These are phyloP conservation scores for Hydrolagus colliei DNA, from an alignment of 2,797 vertebrate species.

Conservation along the genomic window DNA sequence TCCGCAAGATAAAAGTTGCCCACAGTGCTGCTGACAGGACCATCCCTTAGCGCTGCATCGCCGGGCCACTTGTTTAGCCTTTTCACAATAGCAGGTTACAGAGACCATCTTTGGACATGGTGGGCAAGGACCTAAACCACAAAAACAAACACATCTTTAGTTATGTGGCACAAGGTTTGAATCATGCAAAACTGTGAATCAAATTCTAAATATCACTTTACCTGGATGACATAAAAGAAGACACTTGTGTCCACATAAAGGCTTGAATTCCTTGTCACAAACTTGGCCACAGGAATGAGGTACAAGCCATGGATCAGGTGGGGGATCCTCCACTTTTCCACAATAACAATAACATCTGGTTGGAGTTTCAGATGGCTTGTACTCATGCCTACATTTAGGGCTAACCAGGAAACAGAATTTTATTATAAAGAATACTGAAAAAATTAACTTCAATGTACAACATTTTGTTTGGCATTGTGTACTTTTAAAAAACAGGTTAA, in stretches of 20 bases:
- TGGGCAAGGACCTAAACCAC: slow-evolving; percentile 77
- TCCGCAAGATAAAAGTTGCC: slow-evolving; percentile 63
- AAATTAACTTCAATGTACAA: background rate
- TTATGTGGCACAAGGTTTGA: slow-evolving; percentile 30
- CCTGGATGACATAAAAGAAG: slow-evolving; percentile 93
- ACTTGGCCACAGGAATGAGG: slow-evolving; percentile 91
- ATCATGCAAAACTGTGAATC: background rate
- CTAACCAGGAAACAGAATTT: slow-evolving; percentile 49
- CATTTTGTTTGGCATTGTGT: background rate
- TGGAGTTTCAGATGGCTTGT: slow-evolving; percentile 75
- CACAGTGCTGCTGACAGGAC: slow-evolving; percentile 70
- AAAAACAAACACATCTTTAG: slow-evolving; percentile 36
- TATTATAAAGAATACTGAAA: background rate
- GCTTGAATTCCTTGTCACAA: slow-evolving; percentile 78
- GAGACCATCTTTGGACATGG: slow-evolving; percentile 94
- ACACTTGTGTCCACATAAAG: slow-evolving; percentile 84
- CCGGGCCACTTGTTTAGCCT: slow-evolving; percentile 73
- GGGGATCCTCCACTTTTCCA: slow-evolving; percentile 83
- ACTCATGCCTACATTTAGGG: slow-evolving; percentile 89
- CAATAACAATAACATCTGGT: slow-evolving; percentile 84
- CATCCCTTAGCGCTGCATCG: slow-evolving; percentile 87
- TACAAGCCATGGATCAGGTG: slow-evolving; percentile 82
- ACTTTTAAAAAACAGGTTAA: background rate
- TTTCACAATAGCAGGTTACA: slow-evolving; percentile 76
- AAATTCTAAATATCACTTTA: slow-evolving; percentile 41